Evolutionary conservation across 2,113 vertebrate genomes (phyloP), one percentile per base, ranked within the genome.

Genomic region (Lophura nycthemera): DNA sequence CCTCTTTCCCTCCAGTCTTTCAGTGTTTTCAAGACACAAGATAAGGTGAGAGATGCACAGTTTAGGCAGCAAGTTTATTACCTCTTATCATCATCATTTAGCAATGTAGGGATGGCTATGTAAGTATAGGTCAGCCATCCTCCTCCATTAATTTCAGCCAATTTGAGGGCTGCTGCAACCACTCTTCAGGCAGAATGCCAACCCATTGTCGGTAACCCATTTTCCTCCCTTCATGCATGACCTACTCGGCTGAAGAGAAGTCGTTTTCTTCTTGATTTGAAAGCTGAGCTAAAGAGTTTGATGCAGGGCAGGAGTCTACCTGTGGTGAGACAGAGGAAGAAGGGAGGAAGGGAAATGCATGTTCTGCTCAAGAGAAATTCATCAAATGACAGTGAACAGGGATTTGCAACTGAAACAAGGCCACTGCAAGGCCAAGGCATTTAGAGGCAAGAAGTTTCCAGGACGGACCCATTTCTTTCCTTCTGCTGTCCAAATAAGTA

Each of bases 81-180:
- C 60, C 13, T 83, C 94, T 82, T n/a, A 47, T 89, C 54, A 54
- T 95, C 34, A 80, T 67, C 79, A 42, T 71, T 85, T 83, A 93
- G 45, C 36, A 91, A 77, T 42, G 16, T 70, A 73, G 42, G 22
- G 91, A 60, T 6, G 5, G 36, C 21, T 86, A 30, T 88, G 21
- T 18, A 63, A 66, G 86, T 64, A 50, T 25, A 85, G 82, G 75
- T 89, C 82, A 92, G 64, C 30, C 67, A 79, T 61, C 71, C 38
- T 81, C 32, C 47, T 91, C 87, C 34, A 84, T 78, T 92, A 95
- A 89, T 87, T 89, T 79, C 43, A 89, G n/a, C 20, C 60, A 88
- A 12, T 79, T 88, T 88, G 72, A 76, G 60, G 54, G 34, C 74
- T 89, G 47, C 48, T 89, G 25, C 65, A 75, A 72, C 13, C 14